Evolutionary conservation across 1,140 invertebrate genomes (phyloP).

Genomic region (Ericerus pela): DNA sequence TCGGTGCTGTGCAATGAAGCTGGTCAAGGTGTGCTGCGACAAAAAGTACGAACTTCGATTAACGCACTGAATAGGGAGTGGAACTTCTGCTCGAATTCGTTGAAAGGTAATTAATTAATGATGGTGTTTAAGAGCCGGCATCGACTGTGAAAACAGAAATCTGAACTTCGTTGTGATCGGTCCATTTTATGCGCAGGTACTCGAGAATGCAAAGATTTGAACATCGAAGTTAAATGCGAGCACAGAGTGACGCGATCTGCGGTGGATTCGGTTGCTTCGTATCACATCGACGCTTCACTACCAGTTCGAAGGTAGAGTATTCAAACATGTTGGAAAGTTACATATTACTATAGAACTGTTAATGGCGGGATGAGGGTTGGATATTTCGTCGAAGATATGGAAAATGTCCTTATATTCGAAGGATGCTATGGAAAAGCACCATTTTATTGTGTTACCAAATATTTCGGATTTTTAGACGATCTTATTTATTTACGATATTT

Average conservation of each 20-base stretch:
- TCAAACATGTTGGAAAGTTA: constrained; percentile 24
- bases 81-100: constrained; percentile 82
- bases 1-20: constrained; percentile 86
- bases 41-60: constrained; percentile 72
- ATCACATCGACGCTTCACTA: constrained; percentile 58
- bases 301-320: constrained; percentile 62
- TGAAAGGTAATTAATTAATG: constrained; percentile 43
- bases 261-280: constrained; percentile 50
- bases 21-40: constrained; percentile 74
- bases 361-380: too few species aligned
- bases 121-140: not conserved
- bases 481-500: not conserved
- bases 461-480: not conserved
- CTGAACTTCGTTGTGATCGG: not conserved
- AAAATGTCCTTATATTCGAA: too few species aligned
- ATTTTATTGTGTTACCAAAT: too few species aligned
- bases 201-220: constrained; percentile 70
- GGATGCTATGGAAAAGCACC: too few species aligned
- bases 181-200: constrained; percentile 29
- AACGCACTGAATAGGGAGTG: constrained; percentile 79
- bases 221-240: constrained; percentile 79
- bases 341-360: too few species aligned
- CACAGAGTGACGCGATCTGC: constrained; percentile 48
- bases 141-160: not conserved
- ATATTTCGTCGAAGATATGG: too few species aligned